phyloP scores from a whole-genome alignment of 2,113 vertebrate species.

The Corythornis madagascariensis region DNA sequence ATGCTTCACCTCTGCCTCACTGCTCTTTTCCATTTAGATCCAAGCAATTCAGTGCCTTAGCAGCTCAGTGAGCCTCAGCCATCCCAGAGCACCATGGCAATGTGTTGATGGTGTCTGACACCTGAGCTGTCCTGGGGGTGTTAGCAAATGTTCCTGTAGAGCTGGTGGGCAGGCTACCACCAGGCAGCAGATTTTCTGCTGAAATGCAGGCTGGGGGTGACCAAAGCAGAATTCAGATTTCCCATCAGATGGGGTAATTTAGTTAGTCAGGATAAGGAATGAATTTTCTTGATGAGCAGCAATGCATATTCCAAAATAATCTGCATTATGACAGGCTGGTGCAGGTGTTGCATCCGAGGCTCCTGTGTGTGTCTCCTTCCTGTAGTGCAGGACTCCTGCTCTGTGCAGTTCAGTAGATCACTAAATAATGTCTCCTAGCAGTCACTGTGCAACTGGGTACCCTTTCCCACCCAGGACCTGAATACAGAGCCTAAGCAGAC shows the following conservation, averaged over 20 bases:
- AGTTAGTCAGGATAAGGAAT: background rate
- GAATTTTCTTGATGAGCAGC: background rate
- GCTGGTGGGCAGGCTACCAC: background rate
- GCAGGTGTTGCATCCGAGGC: background rate
- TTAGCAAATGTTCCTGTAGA: background rate
- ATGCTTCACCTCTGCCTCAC: background rate
- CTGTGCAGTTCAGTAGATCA: fast-evolving
- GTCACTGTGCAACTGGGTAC: background rate
- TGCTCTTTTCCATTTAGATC: background rate
- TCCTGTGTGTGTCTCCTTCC: fast-evolving
- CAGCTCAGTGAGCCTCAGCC: background rate
- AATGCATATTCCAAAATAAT: background rate
- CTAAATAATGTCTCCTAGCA: background rate
- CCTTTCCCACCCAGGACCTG: background rate
- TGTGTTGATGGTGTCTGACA: background rate
- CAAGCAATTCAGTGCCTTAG: background rate
- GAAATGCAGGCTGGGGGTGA: background rate
- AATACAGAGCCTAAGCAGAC: background rate
- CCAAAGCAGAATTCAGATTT: background rate
- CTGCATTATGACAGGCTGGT: background rate
- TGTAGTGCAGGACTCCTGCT: background rate
- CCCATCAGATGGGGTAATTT: background rate
- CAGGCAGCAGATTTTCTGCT: background rate
- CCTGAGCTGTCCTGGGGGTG: background rate
- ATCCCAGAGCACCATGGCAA: background rate